Evolutionary conservation across 2,113 vertebrate genomes (phyloP), one percentile per base, ranked within the genome.

Genomic region (Mystacornis crossleyi): DNA sequence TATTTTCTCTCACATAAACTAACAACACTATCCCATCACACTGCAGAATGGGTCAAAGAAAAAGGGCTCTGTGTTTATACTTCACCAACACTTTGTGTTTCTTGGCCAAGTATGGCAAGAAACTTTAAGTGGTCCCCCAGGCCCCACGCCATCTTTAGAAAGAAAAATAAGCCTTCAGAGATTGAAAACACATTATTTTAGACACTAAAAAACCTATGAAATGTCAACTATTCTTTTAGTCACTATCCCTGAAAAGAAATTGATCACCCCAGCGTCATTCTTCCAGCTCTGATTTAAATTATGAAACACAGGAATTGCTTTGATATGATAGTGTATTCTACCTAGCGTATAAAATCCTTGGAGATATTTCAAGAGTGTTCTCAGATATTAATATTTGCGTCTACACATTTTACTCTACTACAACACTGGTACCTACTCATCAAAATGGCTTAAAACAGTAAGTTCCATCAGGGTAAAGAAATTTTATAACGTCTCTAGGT

Each of bases 1-100:
- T 99, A 99, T 99, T 99, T 99, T 99, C 99, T 98, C 99, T 98
- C 99, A 98, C 99, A 99, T 99, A 99, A 99, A 99, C 99, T 99
- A 99, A 99, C 99, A 99, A 99, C 99, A 99, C 99, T 99, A 99
- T 98, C 99, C 99, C 99, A 99, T 98, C 99, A 98, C 98, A 97
- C 98, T 98, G 98, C 99, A 98, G 99, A 99, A 99, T 98, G 98
- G 98, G 98, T 98, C 98, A 99, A 98, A 99, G 99, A 99, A 99
- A 99, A 98, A 98, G 98, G 98, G 90, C 98, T 98, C 99, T 99
- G 98, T 99, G 99, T 99, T 99, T 99, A 99, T 99, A 99, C 99
- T 99, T 99, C 98, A 99, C 98, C 97, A 97, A 98, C 98, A 99
- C 99, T 98, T 98, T 99, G 99, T 99, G 98, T 98, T 98, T 98